Conservation (phyloP, 2,113 vertebrate genomes). For the Triplophysa tibetana region DNA sequence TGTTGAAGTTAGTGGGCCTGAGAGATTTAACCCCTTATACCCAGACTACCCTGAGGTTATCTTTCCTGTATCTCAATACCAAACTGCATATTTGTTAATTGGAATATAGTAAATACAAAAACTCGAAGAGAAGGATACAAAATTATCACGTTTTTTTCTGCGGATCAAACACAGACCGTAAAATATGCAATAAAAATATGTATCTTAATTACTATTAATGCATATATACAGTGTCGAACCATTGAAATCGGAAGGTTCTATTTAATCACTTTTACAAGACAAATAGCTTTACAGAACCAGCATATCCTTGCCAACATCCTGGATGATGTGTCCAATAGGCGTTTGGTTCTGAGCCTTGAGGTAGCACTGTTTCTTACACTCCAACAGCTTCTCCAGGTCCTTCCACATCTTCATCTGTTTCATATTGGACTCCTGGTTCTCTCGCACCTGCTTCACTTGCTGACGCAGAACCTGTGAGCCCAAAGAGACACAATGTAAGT, state of each 20-base stretch:
- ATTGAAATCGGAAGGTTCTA: neutral
- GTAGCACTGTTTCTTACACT: constrained; percentile 92
- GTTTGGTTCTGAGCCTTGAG: constrained; percentile 83
- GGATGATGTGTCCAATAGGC: constrained; percentile 87
- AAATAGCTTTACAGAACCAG: constrained; percentile 80
- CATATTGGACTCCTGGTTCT: constrained; percentile 89
- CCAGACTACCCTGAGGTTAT: constrained; percentile 33
- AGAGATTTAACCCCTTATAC: constrained; percentile 53
- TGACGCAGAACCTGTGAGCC: constrained; percentile 86
- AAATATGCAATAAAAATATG: neutral
- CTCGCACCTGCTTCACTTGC: constrained; percentile 88
- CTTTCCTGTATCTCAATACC: constrained; percentile 23
- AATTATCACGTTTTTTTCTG: too few species aligned
- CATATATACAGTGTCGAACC: neutral
- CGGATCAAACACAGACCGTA: neutral
- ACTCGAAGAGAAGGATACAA: too few species aligned
- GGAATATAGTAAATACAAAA: too few species aligned
- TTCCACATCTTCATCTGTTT: constrained; percentile 95
- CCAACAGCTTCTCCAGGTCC: constrained; percentile 89
- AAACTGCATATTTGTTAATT: neutral
- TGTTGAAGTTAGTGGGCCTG: constrained; percentile 68
- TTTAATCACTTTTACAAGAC: neutral
- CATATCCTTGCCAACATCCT: constrained; percentile 89
- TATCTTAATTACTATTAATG: constrained; percentile 7
- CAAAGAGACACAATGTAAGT: neutral